Percentiles rank a stretch among this genome's conserved stretches.
Conservation (phyloP, 2,113 vertebrate genomes). For the Laticauda laticaudata region DNA sequence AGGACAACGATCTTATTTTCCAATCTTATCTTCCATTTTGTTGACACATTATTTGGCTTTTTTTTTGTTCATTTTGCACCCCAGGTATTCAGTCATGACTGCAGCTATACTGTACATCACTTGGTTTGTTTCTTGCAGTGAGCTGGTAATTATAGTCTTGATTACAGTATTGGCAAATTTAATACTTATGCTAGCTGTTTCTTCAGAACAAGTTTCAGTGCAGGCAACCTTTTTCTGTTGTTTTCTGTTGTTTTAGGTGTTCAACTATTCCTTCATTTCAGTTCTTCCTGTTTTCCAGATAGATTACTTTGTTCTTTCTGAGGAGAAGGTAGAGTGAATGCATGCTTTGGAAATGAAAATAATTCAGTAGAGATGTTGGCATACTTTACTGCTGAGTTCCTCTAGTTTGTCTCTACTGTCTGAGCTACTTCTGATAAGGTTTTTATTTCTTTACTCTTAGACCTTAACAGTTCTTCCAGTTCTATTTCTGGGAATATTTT, state of each 20-base stretch:
- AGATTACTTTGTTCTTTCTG: background rate
- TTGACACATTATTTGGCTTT: background rate
- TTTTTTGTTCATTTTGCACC: background rate
- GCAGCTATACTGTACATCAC: background rate
- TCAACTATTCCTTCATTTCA: background rate
- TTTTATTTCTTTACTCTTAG: background rate
- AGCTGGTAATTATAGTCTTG: background rate
- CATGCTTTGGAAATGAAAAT: background rate
- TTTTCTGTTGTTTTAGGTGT: background rate
- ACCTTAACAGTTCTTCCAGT: background rate
- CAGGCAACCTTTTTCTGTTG: background rate
- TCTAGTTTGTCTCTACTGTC: background rate
- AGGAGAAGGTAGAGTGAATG: background rate
- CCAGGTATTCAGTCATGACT: background rate
- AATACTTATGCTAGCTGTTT: background rate
- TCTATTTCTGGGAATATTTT: background rate
- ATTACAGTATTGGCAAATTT: background rate
- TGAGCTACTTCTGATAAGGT: background rate
- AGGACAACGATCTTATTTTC: background rate
- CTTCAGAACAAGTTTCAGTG: background rate
- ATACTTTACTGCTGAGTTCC: background rate
- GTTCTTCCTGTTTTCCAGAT: background rate
- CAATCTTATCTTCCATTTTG: background rate
- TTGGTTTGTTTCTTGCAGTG: background rate
- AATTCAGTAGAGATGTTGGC: background rate